A percentile compares a stretch with the other conserved stretches of the same genome.
These are phyloP conservation scores for Rhynchomys soricoides DNA, from an alignment of 2,113 vertebrate species.

Conservation along the genomic window DNA sequence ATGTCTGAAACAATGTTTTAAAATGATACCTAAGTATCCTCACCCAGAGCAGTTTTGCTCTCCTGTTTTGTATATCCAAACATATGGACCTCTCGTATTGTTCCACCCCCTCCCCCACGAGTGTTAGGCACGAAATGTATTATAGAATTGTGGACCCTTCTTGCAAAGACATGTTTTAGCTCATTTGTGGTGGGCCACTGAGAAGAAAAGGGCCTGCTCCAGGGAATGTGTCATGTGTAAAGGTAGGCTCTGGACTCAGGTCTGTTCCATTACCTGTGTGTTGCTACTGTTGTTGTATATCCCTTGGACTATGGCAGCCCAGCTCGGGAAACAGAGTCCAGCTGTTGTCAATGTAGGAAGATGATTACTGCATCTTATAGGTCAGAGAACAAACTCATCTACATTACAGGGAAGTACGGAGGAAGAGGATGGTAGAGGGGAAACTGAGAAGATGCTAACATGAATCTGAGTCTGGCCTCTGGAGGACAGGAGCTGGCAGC, in stretches of 20 bases:
- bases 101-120: not conserved
- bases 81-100: not conserved
- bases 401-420: accelerated
- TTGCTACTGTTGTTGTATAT: not conserved
- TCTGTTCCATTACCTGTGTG: not conserved
- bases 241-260: not conserved
- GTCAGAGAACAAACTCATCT: not conserved
- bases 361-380: not conserved
- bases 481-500: not conserved
- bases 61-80: not conserved
- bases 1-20: conserved; percentile 41
- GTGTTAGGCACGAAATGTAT: not conserved
- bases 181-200: not conserved
- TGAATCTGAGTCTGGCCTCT: not conserved
- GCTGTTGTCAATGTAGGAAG: not conserved
- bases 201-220: not conserved
- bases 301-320: accelerated
- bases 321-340: not conserved
- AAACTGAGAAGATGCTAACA: not conserved
- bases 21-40: conserved; percentile 15
- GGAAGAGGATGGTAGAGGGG: not conserved
- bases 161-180: not conserved
- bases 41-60: not conserved
- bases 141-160: not conserved
- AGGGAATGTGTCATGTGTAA: not conserved